A percentile compares a stretch with the other conserved stretches of the same genome.
Conservation (phyloP, 2,113 vertebrate species). For the Oryctolagus cuniculus region mOryCun1.1 NC_091432.1:235222001-235222500, state of each 20-base stretch:
- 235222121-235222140: slow-evolving; percentile 35
- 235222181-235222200: background rate
- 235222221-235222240: background rate
- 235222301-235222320: background rate
- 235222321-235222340: background rate
- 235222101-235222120: slow-evolving; percentile 69
- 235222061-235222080: fast-evolving
- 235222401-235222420: background rate
- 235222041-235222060: background rate
- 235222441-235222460: too few relatives aligned
- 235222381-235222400: fast-evolving
- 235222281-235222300: background rate
- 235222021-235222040: background rate
- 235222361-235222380: background rate
- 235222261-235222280: background rate
- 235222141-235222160: background rate
- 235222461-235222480: too few relatives aligned
- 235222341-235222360: background rate
- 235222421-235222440: background rate
- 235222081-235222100: slow-evolving; percentile 15
- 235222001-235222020: background rate
- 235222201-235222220: background rate
- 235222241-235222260: background rate
- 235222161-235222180: background rate
- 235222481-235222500: too few relatives aligned